These are phyloP conservation scores for Chrysaora quinquecirrha DNA, from an alignment of 30 jellyfish, hydroid and myxozoan genomes.

Conservation along the genomic window DNA sequence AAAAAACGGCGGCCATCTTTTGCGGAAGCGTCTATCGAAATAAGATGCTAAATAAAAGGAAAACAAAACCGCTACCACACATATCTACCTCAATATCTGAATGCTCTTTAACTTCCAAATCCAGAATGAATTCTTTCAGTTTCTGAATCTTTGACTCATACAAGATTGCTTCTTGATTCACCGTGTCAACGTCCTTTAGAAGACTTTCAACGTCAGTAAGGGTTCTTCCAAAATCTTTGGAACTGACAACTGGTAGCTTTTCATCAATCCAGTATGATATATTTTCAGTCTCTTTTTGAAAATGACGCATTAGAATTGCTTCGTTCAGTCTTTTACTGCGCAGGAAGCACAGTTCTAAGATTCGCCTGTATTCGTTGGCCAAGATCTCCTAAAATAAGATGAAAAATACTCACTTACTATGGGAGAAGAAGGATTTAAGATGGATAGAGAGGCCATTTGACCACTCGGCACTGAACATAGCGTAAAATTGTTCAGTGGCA, in stretches of 20 bases:
- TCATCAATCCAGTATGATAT: constrained; percentile 50
- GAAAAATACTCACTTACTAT: no score
- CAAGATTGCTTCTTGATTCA: constrained; percentile 1
- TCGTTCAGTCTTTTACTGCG: constrained; percentile 36
- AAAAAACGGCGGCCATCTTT: no score
- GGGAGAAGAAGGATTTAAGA: no score
- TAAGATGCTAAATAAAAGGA: no score
- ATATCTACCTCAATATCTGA: constrained; percentile 24
- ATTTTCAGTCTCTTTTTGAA: constrained; percentile 15
- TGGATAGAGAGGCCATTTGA: no score
- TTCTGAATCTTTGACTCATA: neutral
- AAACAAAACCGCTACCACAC: no score
- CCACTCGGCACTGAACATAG: no score
- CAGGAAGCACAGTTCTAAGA: constrained; percentile 3
- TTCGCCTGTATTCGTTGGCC: constrained; percentile 4
- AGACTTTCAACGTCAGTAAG: constrained; percentile 21
- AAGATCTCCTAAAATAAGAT: constrained; percentile 34
- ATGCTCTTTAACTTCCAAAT: constrained; percentile 25
- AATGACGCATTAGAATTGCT: constrained; percentile 35
- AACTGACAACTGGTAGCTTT: constrained; percentile 7
- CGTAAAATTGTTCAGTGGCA: no score
- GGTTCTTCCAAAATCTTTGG: constrained; percentile 31
- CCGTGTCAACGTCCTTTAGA: constrained; percentile 21
- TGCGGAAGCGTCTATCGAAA: no score
- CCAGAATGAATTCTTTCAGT: constrained; percentile 9